Percentiles rank a stretch among this genome's conserved stretches.
Evolutionary conservation across 2,113 vertebrate species (phyloP).

Genomic region (Bucco capensis): DNA sequence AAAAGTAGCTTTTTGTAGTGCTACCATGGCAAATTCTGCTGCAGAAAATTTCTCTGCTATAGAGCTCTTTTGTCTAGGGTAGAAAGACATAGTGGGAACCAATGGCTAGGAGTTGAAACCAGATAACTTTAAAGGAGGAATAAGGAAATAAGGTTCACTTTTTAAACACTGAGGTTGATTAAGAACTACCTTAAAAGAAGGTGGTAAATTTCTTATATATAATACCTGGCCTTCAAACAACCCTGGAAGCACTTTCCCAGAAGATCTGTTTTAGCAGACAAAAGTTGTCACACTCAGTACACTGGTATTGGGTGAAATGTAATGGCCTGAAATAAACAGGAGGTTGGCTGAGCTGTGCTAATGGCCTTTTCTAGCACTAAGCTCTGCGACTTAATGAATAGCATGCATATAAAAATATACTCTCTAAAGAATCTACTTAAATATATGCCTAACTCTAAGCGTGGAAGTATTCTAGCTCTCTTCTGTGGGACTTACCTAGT

Average conservation of each 20-base stretch:
- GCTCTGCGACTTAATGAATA: not conserved
- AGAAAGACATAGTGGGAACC: not conserved
- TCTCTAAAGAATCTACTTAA: slow-evolving; percentile 9
- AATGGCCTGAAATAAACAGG: slow-evolving; percentile 28
- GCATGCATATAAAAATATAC: not conserved
- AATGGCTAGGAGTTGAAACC: not conserved
- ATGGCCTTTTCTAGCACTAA: slow-evolving; percentile 14
- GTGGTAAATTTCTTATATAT: not conserved
- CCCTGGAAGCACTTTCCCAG: not conserved
- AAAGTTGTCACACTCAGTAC: not conserved
- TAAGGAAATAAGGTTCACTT: not conserved
- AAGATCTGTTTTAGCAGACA: not conserved
- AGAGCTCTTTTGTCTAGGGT: not conserved
- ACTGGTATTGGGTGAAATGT: not conserved
- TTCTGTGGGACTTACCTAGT: not conserved
- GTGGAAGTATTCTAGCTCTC: not conserved
- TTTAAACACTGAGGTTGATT: not conserved
- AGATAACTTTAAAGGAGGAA: not conserved
- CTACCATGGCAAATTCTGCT: not conserved
- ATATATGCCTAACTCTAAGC: not conserved
- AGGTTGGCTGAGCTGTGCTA: not conserved
- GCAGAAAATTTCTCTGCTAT: not conserved
- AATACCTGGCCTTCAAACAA: slow-evolving; percentile 1
- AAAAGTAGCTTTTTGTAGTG: not conserved
- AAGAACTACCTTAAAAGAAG: not conserved